Percentiles rank a stretch among this genome's conserved stretches.
Evolutionary conservation across 2,888 invertebrate species (phyloP).

Genomic region (Ommatoiulus sabulosus): DNA sequence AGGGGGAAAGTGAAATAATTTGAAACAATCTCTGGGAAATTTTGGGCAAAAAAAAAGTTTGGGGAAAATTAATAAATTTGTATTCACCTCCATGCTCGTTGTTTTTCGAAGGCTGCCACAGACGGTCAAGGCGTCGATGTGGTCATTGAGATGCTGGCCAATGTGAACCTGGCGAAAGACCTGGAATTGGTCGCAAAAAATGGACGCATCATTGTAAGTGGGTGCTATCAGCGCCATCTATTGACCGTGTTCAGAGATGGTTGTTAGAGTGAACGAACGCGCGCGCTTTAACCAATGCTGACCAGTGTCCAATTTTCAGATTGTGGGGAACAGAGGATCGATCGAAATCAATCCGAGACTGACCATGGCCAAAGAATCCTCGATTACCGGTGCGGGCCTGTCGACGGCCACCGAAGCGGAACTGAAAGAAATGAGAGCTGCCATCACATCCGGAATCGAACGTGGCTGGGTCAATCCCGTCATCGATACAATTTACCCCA

Average conservation of each 20-base stretch:
- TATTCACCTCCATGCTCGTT: neutral
- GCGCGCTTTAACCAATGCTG: neutral
- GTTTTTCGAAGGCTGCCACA: slow-evolving; percentile 64
- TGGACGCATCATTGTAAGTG: slow-evolving; percentile 66
- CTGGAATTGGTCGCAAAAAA: slow-evolving; percentile 67
- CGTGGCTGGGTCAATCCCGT: slow-evolving; percentile 68
- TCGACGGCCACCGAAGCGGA: slow-evolving; percentile 64
- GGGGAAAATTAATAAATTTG: too few species aligned
- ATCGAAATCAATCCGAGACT: slow-evolving; percentile 68
- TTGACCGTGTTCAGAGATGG: neutral
- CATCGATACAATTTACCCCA: slow-evolving; percentile 67
- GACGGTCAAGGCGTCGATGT: slow-evolving; percentile 70
- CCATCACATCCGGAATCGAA: slow-evolving; percentile 67
- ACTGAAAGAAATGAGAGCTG: slow-evolving; percentile 66
- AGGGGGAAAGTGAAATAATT: too few species aligned
- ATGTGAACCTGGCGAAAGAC: slow-evolving; percentile 71
- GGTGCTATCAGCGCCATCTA: neutral
- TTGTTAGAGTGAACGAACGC: neutral
- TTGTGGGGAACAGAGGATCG: slow-evolving; percentile 69
- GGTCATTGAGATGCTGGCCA: slow-evolving; percentile 73
- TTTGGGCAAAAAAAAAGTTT: too few species aligned
- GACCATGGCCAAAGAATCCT: slow-evolving; percentile 68
- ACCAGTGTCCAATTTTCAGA: slow-evolving; percentile 62
- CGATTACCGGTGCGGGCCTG: slow-evolving; percentile 66
- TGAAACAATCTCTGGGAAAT: too few species aligned